phyloP scores from a whole-genome alignment of 1,140 invertebrate species.

The Halictus rubicundus region DNA sequence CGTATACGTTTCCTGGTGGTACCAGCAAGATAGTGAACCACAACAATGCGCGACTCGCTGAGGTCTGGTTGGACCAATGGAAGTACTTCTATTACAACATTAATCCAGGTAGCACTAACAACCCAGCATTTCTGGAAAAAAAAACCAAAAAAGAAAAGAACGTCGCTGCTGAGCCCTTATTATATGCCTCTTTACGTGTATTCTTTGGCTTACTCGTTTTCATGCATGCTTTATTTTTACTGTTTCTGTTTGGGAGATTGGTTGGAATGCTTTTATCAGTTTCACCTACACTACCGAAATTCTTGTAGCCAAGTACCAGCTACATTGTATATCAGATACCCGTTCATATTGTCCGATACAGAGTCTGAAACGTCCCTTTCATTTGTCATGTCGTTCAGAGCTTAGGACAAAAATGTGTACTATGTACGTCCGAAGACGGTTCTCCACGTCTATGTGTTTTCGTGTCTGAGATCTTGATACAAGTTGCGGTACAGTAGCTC shows the following conservation, averaged over 20 bases:
- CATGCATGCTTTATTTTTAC: conserved; percentile 41
- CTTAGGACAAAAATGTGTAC: neutral
- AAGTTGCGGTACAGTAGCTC: conserved; percentile 25
- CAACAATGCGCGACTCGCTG: conserved; percentile 97
- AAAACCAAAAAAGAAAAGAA: conserved; percentile 13
- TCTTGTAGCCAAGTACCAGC: conserved; percentile 15
- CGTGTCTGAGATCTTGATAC: conserved; percentile 15
- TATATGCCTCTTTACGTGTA: conserved; percentile 16
- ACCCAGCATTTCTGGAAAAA: conserved; percentile 56
- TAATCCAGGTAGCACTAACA: conserved; percentile 91
- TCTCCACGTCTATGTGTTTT: neutral
- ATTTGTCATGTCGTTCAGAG: neutral
- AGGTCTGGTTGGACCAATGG: conserved; percentile 99
- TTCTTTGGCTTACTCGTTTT: conserved; percentile 20
- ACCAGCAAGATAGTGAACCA: conserved; percentile 98
- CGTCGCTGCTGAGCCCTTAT: conserved; percentile 23
- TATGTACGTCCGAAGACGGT: neutral
- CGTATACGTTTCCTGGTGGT: conserved; percentile 99
- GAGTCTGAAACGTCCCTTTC: neutral
- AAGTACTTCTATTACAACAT: conserved; percentile 99
- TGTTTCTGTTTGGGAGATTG: conserved; percentile 23
- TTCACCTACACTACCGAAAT: conserved; percentile 12
- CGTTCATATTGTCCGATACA: conserved; percentile 61
- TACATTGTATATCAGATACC: conserved; percentile 74
- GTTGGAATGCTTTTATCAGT: conserved; percentile 45